These are phyloP conservation scores for Phycodurus eques DNA, from an alignment of 2,113 vertebrate species.

Conservation along the genomic window DNA sequence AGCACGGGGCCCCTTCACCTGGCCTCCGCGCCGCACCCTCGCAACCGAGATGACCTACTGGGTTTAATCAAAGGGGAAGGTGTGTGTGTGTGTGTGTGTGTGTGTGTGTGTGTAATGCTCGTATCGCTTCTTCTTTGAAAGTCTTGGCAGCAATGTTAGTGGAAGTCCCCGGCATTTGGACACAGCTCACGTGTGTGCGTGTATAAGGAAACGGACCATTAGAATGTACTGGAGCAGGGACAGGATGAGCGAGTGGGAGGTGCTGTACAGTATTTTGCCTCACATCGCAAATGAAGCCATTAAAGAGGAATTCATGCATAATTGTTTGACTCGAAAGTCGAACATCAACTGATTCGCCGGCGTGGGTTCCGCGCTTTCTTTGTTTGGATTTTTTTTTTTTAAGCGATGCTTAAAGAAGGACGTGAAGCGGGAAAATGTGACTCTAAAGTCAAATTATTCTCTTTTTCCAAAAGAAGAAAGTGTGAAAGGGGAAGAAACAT, in stretches of 20 bases:
- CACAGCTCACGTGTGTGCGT: conserved; percentile 42
- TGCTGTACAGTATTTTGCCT: conserved; percentile 45
- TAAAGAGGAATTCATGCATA: conserved; percentile 35
- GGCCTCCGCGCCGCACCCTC: conserved; percentile 35
- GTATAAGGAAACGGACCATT: conserved; percentile 59
- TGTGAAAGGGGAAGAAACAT: too few relatives aligned
- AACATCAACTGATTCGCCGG: background rate
- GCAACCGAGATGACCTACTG: conserved; percentile 35
- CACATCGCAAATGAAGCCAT: conserved; percentile 59
- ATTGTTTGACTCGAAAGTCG: background rate
- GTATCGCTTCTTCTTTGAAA: conserved; percentile 60
- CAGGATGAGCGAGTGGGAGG: conserved; percentile 64
- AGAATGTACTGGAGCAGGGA: conserved; percentile 51
- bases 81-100: conserved; percentile 18
- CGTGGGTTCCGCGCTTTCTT: background rate
- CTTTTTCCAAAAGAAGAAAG: too few relatives aligned
- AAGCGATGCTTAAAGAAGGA: background rate
- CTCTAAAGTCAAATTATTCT: too few relatives aligned
- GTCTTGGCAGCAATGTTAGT: conserved; percentile 69
- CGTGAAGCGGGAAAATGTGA: too few relatives aligned
- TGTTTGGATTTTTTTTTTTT: background rate
- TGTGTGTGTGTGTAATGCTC: conserved; percentile 13
- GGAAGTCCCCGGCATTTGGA: conserved; percentile 75
- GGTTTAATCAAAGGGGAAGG: conserved; percentile 47
- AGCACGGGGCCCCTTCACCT: background rate